Evolutionary conservation across 2,888 invertebrate genomes (phyloP), one percentile per base, ranked within the genome.

Genomic region (Heliconius erato): DNA sequence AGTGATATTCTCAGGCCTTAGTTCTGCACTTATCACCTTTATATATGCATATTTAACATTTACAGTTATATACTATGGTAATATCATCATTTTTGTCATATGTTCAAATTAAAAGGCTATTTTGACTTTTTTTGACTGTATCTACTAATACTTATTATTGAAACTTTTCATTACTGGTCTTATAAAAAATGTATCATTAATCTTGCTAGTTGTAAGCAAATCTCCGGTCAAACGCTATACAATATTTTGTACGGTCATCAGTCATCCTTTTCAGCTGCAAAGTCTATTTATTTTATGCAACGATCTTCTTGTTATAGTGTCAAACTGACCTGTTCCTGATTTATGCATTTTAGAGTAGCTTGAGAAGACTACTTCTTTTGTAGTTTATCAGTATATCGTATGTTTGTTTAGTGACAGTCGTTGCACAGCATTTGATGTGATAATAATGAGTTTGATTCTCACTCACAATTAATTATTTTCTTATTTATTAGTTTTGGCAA

Each of bases 201-300:
- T 94, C 94, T 93, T 89, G 84, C 83, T 87, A 89, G 88, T 90
- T 92, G 90, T 90, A 92, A 93, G 94, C 91, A 94, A 93, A 94
- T 91, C 91, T 92, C 89, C 88, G 92, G 93, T 92, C 93, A 91
- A 91, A 85, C 84, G 3, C 85, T 79, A 89, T 89, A 89, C 88
- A 90, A 91, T 91, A 90, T 88, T 88, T 87, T 85, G 84, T 85
- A 86, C 79, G 79, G 78, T 83, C 88, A 88, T 89, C 88, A 87
- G 83, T 90, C 89, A 89, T 89, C 86, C 86, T 85, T 83, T 76
- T 59, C 84, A 85, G 84, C 86, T 86, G 86, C 84, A 83, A 86
- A 88, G 85, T 28, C 28, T 28, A 28, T 87, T 87, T 86, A 82
- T 83, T 83, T 76, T 78, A 81, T 81, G 76, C 83, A 79, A 79